Percentiles rank a stretch among this genome's conserved stretches.
phyloP scores from a whole-genome alignment of 2,888 invertebrate genomes.

The Pseudoips prasinana region DNA sequence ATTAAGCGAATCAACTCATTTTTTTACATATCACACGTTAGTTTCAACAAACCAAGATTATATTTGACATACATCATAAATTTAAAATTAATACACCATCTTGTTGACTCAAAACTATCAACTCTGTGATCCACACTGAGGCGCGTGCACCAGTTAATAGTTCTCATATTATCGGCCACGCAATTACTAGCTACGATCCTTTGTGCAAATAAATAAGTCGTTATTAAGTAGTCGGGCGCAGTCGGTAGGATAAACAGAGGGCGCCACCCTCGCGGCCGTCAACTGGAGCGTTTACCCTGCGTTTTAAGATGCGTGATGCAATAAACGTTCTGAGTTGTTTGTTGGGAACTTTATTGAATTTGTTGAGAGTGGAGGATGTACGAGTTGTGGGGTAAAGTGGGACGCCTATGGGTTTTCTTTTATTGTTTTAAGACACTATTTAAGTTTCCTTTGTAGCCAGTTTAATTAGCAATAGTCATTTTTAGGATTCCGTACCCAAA shows the following conservation, averaged over 20 bases:
- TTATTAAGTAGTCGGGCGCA: conserved; percentile 59
- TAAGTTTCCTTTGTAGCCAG: no score
- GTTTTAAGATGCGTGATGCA: conserved; percentile 43
- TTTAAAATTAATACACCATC: background rate
- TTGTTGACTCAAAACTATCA: background rate
- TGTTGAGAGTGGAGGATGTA: conserved; percentile 28
- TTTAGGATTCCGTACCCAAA: no score
- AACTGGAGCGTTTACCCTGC: conserved; percentile 31
- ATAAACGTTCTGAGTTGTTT: conserved; percentile 40
- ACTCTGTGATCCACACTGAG: conserved; percentile 23
- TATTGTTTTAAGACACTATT: no score
- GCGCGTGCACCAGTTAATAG: conserved; percentile 56
- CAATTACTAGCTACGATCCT: conserved; percentile 58
- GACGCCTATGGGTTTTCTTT: no score
- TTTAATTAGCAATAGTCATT: no score
- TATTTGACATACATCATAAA: no score
- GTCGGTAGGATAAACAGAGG: conserved; percentile 50
- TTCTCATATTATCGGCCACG: conserved; percentile 58
- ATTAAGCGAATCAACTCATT: no score
- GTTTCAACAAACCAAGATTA: no score
- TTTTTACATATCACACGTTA: no score
- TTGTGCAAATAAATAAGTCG: conserved; percentile 67
- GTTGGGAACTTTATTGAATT: conserved; percentile 48
- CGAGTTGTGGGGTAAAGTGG: no score
- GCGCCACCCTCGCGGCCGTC: conserved; percentile 33